Evolutionary conservation across 2,888 invertebrate species (phyloP), one percentile per base, ranked within the genome.

Genomic region (Strigamia transsilvanica): DNA sequence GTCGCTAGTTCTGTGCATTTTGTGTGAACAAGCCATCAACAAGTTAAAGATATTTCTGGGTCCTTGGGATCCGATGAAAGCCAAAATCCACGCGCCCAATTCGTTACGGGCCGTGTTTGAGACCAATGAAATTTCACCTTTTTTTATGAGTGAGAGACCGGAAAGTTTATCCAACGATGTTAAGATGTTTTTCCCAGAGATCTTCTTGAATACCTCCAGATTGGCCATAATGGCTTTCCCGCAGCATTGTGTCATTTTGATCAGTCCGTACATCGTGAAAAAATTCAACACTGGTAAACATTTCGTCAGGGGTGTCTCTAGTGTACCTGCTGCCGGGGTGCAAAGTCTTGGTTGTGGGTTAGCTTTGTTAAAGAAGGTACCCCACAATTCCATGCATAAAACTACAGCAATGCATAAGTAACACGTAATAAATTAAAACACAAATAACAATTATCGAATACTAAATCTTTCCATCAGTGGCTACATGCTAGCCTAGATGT

Each of bases 101-200:
- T 13, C 13, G 10, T 6, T 79, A 42, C 79, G 79, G 5, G 38
- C 38, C 12, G 7, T 79, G 3, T 79, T 41, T 18, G 6, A 42
- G 13, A 79, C 23, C 9, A n/a, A 79, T 41, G 79, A 79, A 41
- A 41, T 79, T 41, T 34, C 79, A 4, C 79, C 79, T 9, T 38
- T 79, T 15, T 79, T 6, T 41, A 23, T 41, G 42, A 38, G 42
- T 38, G 79, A 79, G 38, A 38, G 15, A 23, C 7, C 13, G 38
- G 41, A 38, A n/a, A 41, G 12, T 23, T 18, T 41, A 41, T 7
- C 41, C 6, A 18, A 5, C 10, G 38, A 79, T 42, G 38, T 79
- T 23, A 79, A 79, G 21, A 23, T 79, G 23, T 79, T 79, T 41
- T 79, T 79, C 21, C 79, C 79, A 9, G 79, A 79, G 38, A 18